These are phyloP conservation scores for Leptopilina clavipes DNA, from an alignment of 1,140 invertebrate genomes.

Conservation along the genomic window DNA sequence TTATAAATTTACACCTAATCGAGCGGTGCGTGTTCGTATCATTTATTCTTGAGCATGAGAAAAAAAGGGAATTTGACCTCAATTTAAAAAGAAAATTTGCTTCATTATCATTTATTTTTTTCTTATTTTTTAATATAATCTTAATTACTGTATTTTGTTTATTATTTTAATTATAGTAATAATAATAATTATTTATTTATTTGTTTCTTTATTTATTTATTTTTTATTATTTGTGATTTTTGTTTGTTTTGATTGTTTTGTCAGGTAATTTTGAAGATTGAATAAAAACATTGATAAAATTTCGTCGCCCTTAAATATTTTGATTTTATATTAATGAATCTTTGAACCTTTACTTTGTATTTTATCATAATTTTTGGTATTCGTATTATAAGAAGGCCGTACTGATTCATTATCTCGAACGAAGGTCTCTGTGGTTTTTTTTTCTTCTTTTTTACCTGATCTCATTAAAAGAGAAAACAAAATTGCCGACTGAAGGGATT, in stretches of 20 bases:
- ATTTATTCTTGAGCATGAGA: neutral
- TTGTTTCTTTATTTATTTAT: no score
- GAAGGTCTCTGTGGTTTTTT: neutral
- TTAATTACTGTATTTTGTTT: no score
- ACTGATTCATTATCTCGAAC: constrained; percentile 16
- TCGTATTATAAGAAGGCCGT: constrained; percentile 9
- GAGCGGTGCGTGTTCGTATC: neutral
- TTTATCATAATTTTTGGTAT: constrained; percentile 19
- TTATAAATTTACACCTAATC: neutral
- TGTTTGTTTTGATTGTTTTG: neutral
- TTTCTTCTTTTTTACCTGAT: neutral
- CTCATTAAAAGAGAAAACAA: constrained; percentile 3
- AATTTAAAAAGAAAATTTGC: neutral
- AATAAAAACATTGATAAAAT: neutral
- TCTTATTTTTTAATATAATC: neutral
- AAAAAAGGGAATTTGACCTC: constrained; percentile 10
- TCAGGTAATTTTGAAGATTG: neutral
- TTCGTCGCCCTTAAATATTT: neutral
- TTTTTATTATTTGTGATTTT: neutral
- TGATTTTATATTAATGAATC: neutral
- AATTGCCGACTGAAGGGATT: neutral
- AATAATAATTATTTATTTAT: no score
- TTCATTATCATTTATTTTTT: neutral
- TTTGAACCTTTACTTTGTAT: neutral
- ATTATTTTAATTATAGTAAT: no score